phyloP scores from a whole-genome alignment of 2,113 vertebrate species.

The Tiliqua scincoides region DNA sequence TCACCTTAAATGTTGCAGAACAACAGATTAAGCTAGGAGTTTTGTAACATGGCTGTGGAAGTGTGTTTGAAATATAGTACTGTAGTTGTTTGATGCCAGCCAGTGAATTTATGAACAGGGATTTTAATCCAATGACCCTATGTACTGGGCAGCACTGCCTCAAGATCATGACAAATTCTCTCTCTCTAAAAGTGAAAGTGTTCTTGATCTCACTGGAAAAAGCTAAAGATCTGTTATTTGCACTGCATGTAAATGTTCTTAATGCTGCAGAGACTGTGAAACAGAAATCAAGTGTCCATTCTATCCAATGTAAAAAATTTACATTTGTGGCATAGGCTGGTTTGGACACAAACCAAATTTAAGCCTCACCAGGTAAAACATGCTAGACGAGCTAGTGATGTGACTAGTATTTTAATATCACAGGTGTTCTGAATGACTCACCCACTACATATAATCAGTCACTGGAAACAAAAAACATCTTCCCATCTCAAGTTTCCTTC shows the following conservation, averaged over 20 bases:
- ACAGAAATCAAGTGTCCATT: neutral
- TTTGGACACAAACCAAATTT: neutral
- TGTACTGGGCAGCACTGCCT: neutral
- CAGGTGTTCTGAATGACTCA: neutral
- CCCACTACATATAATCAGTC: neutral
- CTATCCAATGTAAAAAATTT: neutral
- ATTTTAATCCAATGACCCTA: neutral
- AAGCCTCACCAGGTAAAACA: neutral
- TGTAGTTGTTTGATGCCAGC: neutral
- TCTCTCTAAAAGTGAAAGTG: neutral
- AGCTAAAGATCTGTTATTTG: neutral
- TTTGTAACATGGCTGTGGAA: neutral
- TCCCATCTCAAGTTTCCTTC: slow-evolving; percentile 26
- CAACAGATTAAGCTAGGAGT: neutral
- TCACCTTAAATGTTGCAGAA: neutral
- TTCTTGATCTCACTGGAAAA: neutral
- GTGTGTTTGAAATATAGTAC: neutral
- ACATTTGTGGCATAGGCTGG: neutral
- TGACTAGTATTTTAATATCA: slow-evolving; percentile 22
- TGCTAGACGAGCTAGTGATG: slow-evolving; percentile 4
- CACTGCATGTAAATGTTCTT: neutral
- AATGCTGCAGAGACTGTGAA: neutral
- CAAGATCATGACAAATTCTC: neutral
- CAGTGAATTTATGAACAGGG: neutral
- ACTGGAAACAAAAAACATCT: slow-evolving; percentile 31